Conservation (phyloP, 2,797 vertebrate genomes). For the Microtus californicus region DNA sequence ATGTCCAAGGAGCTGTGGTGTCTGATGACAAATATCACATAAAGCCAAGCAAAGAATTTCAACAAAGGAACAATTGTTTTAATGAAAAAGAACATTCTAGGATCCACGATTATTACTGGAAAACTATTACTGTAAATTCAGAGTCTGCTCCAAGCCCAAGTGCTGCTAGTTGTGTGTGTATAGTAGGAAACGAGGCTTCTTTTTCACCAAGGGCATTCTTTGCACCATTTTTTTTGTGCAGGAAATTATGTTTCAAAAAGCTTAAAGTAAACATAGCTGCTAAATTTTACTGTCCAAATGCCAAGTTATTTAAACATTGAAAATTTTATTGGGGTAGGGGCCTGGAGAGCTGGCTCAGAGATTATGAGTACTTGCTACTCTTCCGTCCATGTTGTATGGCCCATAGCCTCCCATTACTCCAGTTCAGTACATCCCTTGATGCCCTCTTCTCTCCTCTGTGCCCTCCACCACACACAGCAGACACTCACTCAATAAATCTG, state of each 20-base stretch:
- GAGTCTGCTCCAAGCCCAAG: background rate
- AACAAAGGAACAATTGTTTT: background rate
- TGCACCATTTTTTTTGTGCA: background rate
- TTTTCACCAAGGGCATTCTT: slow-evolving; percentile 18
- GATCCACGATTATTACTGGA: background rate
- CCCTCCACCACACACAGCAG: background rate
- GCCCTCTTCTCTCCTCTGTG: background rate
- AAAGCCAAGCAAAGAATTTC: background rate
- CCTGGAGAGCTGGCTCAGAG: background rate
- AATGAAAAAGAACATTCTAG: background rate
- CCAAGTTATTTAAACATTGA: background rate
- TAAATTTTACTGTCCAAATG: slow-evolving; percentile 46
- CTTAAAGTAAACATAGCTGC: background rate
- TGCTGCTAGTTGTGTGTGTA: background rate
- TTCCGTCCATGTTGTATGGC: no score
- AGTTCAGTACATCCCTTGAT: background rate
- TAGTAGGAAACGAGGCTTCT: background rate
- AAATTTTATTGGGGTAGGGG: background rate
- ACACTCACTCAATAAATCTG: background rate
- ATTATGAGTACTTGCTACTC: background rate
- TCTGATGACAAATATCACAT: background rate
- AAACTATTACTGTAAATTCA: background rate
- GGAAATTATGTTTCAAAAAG: slow-evolving; percentile 39
- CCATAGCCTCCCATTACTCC: background rate
- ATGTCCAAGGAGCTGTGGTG: background rate